phyloP scores from a whole-genome alignment of 2,888 invertebrate species.

The Chorisops tibialis region DNA sequence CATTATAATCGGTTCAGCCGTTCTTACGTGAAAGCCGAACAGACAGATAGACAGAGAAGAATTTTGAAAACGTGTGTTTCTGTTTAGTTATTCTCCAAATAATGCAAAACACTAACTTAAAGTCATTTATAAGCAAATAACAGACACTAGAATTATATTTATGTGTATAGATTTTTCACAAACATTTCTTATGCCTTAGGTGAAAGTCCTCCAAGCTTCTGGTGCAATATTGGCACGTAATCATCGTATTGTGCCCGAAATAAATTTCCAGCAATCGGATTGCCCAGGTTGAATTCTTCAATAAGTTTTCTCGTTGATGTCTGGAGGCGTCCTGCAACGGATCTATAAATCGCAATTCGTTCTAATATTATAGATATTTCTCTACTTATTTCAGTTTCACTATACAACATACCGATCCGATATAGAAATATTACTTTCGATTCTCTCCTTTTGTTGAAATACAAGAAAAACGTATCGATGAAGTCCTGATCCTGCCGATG shows the following conservation, averaged over 20 bases:
- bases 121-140: no score
- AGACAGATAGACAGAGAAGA: no score
- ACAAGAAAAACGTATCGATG: constrained; percentile 79
- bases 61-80: no score
- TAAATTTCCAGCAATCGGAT: constrained; percentile 77
- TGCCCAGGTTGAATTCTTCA: constrained; percentile 72
- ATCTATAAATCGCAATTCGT: background rate
- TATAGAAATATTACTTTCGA: constrained; percentile 39
- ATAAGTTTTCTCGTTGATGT: constrained; percentile 71
- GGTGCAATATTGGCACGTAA: constrained; percentile 76
- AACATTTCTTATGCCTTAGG: constrained; percentile 12
- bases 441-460: constrained; percentile 66
- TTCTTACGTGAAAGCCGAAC: no score
- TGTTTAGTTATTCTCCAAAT: no score
- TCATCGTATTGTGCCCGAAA: constrained; percentile 79
- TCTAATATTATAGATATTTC: no score
- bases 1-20: no score
- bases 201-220: constrained; percentile 58
- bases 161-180: no score
- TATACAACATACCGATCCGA: constrained; percentile 3
- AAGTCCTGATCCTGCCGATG: constrained; percentile 70
- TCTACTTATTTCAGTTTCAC: no score
- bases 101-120: no score
- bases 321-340: constrained; percentile 49
- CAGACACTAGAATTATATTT: no score